These are phyloP conservation scores for Trigoniulus corallinus DNA, from an alignment of 1,140 invertebrate species.

Conservation along the genomic window DNA sequence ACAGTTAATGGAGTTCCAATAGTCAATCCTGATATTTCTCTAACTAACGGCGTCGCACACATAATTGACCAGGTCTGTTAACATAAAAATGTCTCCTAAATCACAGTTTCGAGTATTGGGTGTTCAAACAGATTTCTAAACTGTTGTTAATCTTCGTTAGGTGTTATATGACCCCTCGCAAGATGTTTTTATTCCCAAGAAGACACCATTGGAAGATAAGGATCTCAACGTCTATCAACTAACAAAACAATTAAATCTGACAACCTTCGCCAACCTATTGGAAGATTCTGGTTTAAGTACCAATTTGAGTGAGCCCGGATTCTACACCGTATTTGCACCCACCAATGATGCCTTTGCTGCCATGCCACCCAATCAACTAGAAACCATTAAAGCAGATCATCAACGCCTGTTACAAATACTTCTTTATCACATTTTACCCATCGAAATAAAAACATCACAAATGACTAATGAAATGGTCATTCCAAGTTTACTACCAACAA, in stretches of 20 bases:
- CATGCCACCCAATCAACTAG: slow-evolving; percentile 16
- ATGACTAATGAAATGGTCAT: slow-evolving; percentile 12
- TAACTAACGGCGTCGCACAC: slow-evolving; percentile 19
- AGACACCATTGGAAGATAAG: neutral
- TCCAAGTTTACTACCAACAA: slow-evolving; percentile 15
- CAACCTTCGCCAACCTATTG: neutral
- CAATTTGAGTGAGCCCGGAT: neutral
- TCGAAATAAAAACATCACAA: slow-evolving; percentile 4
- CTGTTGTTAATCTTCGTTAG: neutral
- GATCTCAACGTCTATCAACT: neutral
- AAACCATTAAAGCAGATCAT: slow-evolving; percentile 13
- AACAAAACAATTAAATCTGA: neutral
- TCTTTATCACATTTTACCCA: slow-evolving; percentile 17
- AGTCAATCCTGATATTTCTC: slow-evolving; percentile 17
- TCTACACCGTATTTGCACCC: slow-evolving; percentile 17
- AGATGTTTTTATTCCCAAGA: neutral
- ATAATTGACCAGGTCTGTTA: slow-evolving; percentile 14
- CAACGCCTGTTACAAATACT: slow-evolving; percentile 16
- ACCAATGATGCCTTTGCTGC: slow-evolving; percentile 18
- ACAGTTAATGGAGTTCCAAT: slow-evolving; percentile 1
- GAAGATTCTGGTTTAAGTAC: neutral
- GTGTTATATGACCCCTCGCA: neutral
- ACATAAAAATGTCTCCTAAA: neutral
- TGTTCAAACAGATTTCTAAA: neutral
- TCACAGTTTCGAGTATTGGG: neutral